Evolutionary conservation across 1,140 invertebrate genomes (phyloP).

Genomic region (Triops cancriformis): DNA sequence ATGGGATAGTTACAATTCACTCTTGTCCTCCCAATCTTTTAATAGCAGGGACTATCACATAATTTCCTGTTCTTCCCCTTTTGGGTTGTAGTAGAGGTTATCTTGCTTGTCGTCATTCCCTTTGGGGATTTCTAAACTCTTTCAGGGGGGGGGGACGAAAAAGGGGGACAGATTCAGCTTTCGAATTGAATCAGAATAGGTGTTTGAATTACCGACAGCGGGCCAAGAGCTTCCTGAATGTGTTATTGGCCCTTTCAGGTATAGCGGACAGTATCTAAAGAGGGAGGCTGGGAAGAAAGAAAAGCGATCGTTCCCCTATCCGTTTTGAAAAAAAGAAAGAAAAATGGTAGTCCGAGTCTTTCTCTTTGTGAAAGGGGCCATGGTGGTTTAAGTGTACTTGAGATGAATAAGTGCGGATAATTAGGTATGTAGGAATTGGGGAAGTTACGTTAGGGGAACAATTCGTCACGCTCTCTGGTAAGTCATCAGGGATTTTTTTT

Average conservation of each 20-base stretch:
- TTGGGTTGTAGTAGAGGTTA: background rate
- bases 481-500: background rate
- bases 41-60: background rate
- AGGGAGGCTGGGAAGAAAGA: background rate
- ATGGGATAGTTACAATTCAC: background rate
- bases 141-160: background rate
- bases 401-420: background rate
- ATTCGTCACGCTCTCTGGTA: background rate
- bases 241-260: background rate
- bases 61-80: background rate
- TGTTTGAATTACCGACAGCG: background rate
- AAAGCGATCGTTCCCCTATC: background rate
- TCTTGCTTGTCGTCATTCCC: background rate
- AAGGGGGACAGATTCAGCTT: background rate
- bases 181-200: constrained; percentile 4
- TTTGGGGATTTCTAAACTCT: background rate
- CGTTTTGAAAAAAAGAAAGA: constrained; percentile 11
- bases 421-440: background rate
- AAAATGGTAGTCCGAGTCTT: background rate
- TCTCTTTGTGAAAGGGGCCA: background rate
- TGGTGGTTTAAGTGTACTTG: background rate
- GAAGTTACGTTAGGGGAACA: background rate
- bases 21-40: background rate
- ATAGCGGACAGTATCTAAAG: background rate
- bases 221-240: background rate